Conservation (phyloP, 2,797 vertebrate genomes). For the Scolopax rusticola region DNA sequence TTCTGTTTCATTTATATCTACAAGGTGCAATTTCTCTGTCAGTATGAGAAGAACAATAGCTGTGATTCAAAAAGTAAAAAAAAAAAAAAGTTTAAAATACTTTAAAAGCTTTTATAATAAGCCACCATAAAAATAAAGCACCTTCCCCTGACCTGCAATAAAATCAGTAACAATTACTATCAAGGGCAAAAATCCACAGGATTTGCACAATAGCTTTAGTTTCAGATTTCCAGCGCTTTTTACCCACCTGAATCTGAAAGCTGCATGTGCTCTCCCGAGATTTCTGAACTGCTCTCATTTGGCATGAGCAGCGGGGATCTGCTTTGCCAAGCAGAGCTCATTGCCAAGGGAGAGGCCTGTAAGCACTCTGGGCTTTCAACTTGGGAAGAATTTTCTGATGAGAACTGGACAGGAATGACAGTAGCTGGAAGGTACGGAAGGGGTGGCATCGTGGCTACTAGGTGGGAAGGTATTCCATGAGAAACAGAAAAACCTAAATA, state of each 20-base stretch:
- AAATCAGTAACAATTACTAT: neutral
- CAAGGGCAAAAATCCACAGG: neutral
- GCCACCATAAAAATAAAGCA: neutral
- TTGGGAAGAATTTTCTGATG: neutral
- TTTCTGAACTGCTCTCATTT: neutral
- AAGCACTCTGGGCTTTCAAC: neutral
- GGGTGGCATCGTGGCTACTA: rapidly evolving
- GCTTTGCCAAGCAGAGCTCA: neutral
- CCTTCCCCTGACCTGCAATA: neutral
- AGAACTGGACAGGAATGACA: neutral
- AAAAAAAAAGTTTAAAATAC: neutral
- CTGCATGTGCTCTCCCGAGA: neutral
- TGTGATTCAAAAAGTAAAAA: neutral
- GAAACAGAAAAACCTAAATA: constrained; percentile 15
- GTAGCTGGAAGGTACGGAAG: neutral
- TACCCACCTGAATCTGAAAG: constrained; percentile 20
- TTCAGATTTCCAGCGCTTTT: neutral
- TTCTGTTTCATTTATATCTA: neutral
- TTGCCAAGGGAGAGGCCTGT: neutral
- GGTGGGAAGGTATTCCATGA: neutral
- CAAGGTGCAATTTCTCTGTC: neutral
- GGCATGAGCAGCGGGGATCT: rapidly evolving
- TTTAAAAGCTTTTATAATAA: neutral
- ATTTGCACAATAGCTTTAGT: neutral
- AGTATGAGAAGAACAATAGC: neutral